phyloP scores from a whole-genome alignment of 2,797 vertebrate species.

The Hemibagrus guttatus region DNA sequence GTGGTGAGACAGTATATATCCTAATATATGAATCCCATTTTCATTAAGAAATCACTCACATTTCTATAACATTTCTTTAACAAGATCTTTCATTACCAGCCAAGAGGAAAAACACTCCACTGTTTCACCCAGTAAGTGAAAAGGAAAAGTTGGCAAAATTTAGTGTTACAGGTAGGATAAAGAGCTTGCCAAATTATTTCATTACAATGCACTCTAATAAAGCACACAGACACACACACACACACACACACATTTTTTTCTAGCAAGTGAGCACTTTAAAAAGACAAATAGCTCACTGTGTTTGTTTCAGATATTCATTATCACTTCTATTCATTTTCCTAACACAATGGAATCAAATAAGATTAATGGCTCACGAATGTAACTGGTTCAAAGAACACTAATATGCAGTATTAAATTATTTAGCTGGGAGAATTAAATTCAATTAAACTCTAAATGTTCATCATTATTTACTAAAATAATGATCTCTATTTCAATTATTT shows the following conservation, averaged over 20 bases:
- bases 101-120: background rate
- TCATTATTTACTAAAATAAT: background rate
- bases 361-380: background rate
- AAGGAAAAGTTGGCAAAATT: background rate
- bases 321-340: background rate
- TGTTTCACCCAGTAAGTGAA: background rate
- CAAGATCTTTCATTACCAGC: background rate
- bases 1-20: background rate
- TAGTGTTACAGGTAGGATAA: background rate
- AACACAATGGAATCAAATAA: background rate
- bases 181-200: background rate
- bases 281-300: background rate
- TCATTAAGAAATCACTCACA: background rate
- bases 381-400: background rate
- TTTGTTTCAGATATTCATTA: conserved; percentile 8
- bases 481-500: background rate
- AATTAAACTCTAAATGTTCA: background rate
- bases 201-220: background rate
- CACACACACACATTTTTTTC: too few relatives aligned
- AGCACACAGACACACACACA: too few relatives aligned
- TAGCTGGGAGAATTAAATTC: background rate
- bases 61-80: background rate
- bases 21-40: background rate
- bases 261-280: background rate
- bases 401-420: conserved; percentile 11